Conservation (phyloP, 2,888 invertebrate genomes). For the Dasypolia templi region DNA sequence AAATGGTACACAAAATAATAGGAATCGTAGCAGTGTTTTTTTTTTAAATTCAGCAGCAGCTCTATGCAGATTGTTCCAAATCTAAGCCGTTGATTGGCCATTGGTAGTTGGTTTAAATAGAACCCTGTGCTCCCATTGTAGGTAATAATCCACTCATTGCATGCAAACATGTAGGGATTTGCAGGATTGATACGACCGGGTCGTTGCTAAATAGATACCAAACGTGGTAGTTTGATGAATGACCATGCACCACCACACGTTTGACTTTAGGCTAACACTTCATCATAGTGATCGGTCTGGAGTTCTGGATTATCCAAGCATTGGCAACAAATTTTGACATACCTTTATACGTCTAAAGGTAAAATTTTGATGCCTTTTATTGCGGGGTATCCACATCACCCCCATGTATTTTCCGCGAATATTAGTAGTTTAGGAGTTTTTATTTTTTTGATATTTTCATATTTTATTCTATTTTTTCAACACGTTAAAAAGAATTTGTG, state of each 20-base stretch:
- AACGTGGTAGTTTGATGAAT: not conserved
- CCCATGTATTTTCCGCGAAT: too few relatives aligned
- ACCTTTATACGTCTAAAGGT: too few relatives aligned
- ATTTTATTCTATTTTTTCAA: too few relatives aligned
- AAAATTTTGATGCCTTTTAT: too few relatives aligned
- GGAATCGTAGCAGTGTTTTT: too few relatives aligned
- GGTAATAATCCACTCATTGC: conserved; percentile 7
- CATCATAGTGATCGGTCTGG: too few relatives aligned
- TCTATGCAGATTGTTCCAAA: not conserved
- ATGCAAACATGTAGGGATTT: not conserved
- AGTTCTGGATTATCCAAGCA: too few relatives aligned
- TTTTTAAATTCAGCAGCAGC: conserved; percentile 1
- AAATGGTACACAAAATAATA: conserved; percentile 1
- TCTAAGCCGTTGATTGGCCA: conserved; percentile 15
- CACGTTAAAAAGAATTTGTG: too few relatives aligned
- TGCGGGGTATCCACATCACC: too few relatives aligned
- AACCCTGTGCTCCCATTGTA: not conserved
- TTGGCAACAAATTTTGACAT: too few relatives aligned
- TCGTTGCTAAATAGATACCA: not conserved
- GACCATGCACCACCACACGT: not conserved
- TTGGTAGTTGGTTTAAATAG: conserved; percentile 17
- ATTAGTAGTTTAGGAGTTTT: too few relatives aligned
- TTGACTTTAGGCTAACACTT: not conserved
- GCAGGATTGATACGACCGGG: not conserved
- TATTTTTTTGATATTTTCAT: too few relatives aligned